Evolutionary conservation across 2,888 invertebrate genomes (phyloP).

Genomic region (Brenthis hecate): DNA sequence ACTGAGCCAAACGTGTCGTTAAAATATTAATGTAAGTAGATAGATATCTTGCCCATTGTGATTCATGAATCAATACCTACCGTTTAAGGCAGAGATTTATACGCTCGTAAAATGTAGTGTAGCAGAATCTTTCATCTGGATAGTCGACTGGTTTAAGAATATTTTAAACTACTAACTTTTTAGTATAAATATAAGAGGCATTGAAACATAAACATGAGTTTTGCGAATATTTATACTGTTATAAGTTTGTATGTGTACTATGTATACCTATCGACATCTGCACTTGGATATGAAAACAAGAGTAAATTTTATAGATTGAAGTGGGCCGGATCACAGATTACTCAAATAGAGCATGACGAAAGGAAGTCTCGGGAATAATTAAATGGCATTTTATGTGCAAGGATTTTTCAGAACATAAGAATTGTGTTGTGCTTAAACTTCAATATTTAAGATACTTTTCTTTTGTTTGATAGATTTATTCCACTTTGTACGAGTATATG

Average conservation of each 20-base stretch:
- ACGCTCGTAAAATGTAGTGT: not conserved
- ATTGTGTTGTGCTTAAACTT: too few relatives aligned
- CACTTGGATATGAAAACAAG: conserved; percentile 29
- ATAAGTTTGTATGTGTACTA: not conserved
- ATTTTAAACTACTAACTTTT: too few relatives aligned
- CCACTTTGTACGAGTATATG: too few relatives aligned
- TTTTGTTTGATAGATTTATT: too few relatives aligned
- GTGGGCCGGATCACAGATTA: conserved; percentile 54
- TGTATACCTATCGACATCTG: not conserved
- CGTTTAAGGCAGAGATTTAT: not conserved
- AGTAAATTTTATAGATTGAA: conserved; percentile 45
- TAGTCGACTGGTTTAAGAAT: too few relatives aligned
- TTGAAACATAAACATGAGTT: conserved; percentile 4
- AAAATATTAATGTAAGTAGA: too few relatives aligned
- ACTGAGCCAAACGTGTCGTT: too few relatives aligned
- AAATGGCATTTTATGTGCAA: conserved; percentile 12
- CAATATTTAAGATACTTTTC: too few relatives aligned
- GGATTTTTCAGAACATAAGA: not conserved
- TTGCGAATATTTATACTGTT: not conserved
- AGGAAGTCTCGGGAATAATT: conserved; percentile 46
- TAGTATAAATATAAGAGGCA: too few relatives aligned
- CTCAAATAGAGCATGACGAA: conserved; percentile 58
- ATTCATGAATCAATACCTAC: not conserved
- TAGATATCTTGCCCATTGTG: too few relatives aligned
- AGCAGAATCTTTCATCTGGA: too few relatives aligned